Percentiles rank a stretch among this genome's conserved stretches.
Conservation (phyloP, 2,888 invertebrate genomes). For the Lasioglossum pauxillum region DNA sequence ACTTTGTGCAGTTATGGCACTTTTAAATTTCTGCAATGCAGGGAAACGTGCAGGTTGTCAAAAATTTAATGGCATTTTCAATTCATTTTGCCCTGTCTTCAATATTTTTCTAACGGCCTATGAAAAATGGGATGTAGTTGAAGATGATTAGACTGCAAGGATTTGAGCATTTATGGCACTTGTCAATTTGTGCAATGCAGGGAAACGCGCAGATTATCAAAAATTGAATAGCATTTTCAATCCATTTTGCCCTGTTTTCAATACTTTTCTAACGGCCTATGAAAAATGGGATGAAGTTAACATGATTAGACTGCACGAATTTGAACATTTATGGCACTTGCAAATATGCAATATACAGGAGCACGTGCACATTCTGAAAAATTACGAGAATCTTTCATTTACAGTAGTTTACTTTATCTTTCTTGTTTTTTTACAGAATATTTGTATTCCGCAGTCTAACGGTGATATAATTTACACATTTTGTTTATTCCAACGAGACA, state of each 20-base stretch:
- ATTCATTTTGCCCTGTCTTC: background rate
- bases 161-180: background rate
- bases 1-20: background rate
- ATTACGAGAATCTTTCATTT: too few species aligned
- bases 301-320: background rate
- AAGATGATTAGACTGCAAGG: background rate
- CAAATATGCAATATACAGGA: background rate
- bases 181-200: background rate
- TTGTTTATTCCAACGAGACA: background rate
- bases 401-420: background rate
- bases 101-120: background rate
- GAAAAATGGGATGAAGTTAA: background rate
- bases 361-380: background rate
- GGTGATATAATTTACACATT: background rate
- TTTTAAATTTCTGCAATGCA: background rate
- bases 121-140: background rate
- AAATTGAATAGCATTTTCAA: background rate
- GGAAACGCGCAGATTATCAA: background rate
- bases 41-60: background rate
- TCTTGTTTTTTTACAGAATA: background rate
- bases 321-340: background rate
- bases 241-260: background rate
- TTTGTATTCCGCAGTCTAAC: background rate
- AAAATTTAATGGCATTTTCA: background rate
- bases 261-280: background rate